These are phyloP conservation scores for Oscarella lobularis DNA, from an alignment of 37 sponge, comb jelly and placozoan species.

Conservation along the genomic window DNA sequence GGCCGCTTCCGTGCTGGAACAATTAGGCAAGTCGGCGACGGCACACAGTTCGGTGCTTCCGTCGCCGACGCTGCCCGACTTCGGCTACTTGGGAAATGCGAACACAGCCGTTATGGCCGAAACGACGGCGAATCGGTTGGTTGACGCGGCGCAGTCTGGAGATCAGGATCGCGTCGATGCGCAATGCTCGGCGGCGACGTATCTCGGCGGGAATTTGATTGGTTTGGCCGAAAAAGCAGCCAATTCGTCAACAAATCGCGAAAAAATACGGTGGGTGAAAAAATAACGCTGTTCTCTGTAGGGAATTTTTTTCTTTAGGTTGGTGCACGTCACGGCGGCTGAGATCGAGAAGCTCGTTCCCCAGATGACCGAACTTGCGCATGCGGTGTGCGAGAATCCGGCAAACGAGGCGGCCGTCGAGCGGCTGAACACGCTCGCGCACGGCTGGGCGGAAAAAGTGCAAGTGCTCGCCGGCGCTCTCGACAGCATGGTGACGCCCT, in stretches of 20 bases:
- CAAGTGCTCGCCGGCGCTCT: neutral
- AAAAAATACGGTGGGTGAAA: neutral
- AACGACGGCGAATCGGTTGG: neutral
- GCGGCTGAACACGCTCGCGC: neutral
- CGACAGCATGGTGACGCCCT: neutral
- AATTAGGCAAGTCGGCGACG: neutral
- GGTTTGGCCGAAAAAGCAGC: neutral
- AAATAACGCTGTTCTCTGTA: neutral
- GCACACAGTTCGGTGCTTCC: neutral
- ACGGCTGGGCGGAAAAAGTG: neutral
- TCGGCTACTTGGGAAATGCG: neutral
- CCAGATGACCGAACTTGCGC: neutral
- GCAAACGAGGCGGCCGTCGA: neutral
- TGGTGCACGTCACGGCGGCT: neutral
- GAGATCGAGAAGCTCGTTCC: slow-evolving; percentile 1
- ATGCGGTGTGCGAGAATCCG: neutral
- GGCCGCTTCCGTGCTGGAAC: neutral
- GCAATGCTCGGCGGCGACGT: neutral
- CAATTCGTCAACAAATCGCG: neutral
- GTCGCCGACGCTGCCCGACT: neutral
- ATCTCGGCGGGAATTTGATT: neutral
- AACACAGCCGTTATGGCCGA: neutral
- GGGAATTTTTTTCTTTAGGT: neutral
- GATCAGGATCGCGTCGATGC: neutral
- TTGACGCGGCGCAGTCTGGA: neutral